phyloP scores from a whole-genome alignment of 2,888 invertebrate genomes.

The Octodonta nipae region DNA sequence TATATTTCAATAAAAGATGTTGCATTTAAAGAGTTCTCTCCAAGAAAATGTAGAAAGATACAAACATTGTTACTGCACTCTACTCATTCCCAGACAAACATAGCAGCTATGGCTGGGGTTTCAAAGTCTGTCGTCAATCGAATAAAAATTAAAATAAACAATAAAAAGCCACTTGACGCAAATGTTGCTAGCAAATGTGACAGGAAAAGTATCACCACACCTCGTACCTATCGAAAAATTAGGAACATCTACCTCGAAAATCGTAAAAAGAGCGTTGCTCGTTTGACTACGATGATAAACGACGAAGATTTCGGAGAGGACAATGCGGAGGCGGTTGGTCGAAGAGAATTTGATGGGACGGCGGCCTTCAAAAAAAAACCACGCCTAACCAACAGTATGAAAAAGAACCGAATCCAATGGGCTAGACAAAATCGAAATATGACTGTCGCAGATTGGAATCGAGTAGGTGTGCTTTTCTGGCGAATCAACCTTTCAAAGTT shows the following conservation, averaged over 20 bases:
- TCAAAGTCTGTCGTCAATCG: too few species aligned
- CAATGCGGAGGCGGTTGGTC: conserved; percentile 1
- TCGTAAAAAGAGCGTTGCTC: background rate
- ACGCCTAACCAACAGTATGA: background rate
- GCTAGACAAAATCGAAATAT: conserved; percentile 3
- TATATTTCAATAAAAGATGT: too few species aligned
- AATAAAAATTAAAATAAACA: background rate
- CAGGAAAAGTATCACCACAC: conserved; percentile 2
- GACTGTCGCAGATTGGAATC: conserved; percentile 2
- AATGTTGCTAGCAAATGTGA: background rate
- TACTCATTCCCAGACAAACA: too few species aligned
- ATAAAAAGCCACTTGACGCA: background rate
- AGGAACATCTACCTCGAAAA: conserved; percentile 2
- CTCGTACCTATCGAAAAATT: conserved; percentile 1
- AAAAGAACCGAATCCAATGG: background rate
- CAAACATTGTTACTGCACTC: too few species aligned
- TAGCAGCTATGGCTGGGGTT: too few species aligned
- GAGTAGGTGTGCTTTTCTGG: conserved; percentile 5
- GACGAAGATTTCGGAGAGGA: background rate
- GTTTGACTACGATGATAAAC: background rate
- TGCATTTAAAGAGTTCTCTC: too few species aligned
- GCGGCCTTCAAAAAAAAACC: background rate
- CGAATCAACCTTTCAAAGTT: conserved; percentile 5
- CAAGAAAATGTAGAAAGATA: too few species aligned
- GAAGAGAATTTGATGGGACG: background rate